A percentile compares a stretch with the other conserved stretches of the same genome.
Conservation (phyloP, 2,888 invertebrate genomes). For the Ditylenchus weischeri region DNA sequence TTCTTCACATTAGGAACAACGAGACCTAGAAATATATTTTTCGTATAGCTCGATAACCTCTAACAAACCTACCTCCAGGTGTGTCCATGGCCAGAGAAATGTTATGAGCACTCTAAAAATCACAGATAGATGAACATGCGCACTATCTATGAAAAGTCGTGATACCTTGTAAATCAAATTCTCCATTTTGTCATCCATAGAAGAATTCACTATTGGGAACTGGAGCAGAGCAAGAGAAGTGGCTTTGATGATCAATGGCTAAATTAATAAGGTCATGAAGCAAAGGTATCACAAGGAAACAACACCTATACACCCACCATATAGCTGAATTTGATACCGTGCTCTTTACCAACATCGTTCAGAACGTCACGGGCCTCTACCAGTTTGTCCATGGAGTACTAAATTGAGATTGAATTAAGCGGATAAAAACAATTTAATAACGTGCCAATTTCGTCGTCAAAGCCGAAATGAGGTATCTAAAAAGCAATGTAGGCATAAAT, state of each 20-base stretch:
- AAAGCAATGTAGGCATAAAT: background rate
- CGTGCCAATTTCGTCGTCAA: slow-evolving; percentile 87
- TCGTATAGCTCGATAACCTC: too few relatives aligned
- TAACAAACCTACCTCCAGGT: slow-evolving; percentile 65
- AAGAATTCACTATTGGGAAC: slow-evolving; percentile 82
- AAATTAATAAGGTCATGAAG: too few relatives aligned
- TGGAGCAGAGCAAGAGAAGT: slow-evolving; percentile 73
- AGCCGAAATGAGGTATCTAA: slow-evolving; percentile 74
- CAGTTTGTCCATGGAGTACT: slow-evolving; percentile 62
- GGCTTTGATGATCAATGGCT: slow-evolving; percentile 65
- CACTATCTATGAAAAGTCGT: background rate
- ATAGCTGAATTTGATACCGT: slow-evolving; percentile 75
- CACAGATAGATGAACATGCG: background rate
- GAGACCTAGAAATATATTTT: slow-evolving; percentile 64
- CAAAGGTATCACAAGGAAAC: slow-evolving; percentile 64
- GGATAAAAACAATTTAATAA: too few relatives aligned
- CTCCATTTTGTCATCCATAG: slow-evolving; percentile 75
- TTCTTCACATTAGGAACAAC: slow-evolving; percentile 89
- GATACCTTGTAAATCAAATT: slow-evolving; percentile 73
- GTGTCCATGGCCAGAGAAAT: slow-evolving; percentile 97
- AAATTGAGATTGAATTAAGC: slow-evolving; percentile 13
- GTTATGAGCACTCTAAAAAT: slow-evolving; percentile 73
- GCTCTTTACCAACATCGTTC: slow-evolving; percentile 64
- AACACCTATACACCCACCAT: slow-evolving; percentile 95
- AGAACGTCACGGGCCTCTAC: slow-evolving; percentile 71